A percentile compares a stretch with the other conserved stretches of the same genome.
phyloP scores from a whole-genome alignment of 2,113 vertebrate species.

The Phrynocephalus versicolor region DNA sequence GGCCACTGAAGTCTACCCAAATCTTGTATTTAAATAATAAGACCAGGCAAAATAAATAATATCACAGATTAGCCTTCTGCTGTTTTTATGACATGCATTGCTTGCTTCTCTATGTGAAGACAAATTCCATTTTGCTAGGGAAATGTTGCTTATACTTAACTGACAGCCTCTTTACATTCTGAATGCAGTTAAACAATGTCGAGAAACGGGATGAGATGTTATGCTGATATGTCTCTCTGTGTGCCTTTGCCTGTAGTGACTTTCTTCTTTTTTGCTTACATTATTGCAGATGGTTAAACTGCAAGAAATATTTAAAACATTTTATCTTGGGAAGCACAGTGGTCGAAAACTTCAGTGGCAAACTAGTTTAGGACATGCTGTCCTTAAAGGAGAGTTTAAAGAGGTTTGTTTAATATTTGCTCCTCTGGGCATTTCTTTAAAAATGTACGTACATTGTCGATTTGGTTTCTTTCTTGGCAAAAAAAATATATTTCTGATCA shows the following conservation, averaged over 20 bases:
- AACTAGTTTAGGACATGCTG: conserved; percentile 81
- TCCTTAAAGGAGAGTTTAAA: conserved; percentile 81
- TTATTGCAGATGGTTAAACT: conserved; percentile 81
- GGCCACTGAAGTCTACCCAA: not conserved
- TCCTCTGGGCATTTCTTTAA: not conserved
- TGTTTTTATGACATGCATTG: not conserved
- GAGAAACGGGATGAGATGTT: not conserved
- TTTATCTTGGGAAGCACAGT: conserved; percentile 84
- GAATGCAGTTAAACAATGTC: not conserved
- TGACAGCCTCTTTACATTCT: not conserved
- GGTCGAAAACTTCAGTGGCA: conserved; percentile 85
- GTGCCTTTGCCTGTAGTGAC: not conserved
- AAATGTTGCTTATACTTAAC: not conserved
- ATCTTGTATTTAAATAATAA: not conserved
- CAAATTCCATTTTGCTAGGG: not conserved
- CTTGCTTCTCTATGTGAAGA: not conserved
- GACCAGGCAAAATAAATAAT: not conserved
- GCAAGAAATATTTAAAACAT: conserved; percentile 83
- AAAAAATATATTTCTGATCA: not conserved
- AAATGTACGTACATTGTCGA: not conserved
- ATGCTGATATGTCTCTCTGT: not conserved
- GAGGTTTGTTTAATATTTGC: conserved; percentile 69
- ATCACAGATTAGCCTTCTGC: not conserved
- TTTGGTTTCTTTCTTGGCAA: not conserved
- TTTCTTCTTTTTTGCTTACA: not conserved